Conservation (phyloP, 30 jellyfish, hydroid and myxozoan species). For the Chrysaora quinquecirrha region DNA sequence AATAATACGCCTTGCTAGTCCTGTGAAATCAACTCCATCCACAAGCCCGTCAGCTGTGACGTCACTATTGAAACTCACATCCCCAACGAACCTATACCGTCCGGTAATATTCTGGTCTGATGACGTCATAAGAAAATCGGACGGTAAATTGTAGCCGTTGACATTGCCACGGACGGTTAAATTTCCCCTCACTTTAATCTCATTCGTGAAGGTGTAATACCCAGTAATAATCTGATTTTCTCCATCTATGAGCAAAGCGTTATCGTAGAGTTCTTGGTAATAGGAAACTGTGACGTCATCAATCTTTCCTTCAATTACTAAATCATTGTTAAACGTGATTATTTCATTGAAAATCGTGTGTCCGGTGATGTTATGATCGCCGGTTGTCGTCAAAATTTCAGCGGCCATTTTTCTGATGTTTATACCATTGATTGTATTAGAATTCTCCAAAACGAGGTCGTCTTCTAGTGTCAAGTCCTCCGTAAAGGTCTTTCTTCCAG, state of each 20-base stretch:
- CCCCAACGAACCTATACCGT: neutral
- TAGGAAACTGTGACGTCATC: neutral
- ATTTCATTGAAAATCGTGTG: neutral
- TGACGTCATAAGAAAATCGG: conserved; percentile 21
- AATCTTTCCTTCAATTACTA: neutral
- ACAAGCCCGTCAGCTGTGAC: conserved; percentile 3
- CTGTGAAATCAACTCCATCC: conserved; percentile 15
- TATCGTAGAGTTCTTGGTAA: conserved; percentile 5
- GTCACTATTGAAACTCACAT: conserved; percentile 13
- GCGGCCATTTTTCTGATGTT: neutral
- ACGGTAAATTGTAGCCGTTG: conserved; percentile 54
- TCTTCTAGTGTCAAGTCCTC: neutral
- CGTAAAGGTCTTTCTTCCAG: conserved; percentile 10
- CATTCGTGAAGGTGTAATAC: neutral
- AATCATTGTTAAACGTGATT: neutral
- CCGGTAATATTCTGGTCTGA: conserved; percentile 39
- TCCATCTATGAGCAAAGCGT: conserved; percentile 5
- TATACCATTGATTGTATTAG: conserved; percentile 13
- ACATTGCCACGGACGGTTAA: neutral
- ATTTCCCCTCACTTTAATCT: conserved; percentile 8
- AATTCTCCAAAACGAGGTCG: neutral
- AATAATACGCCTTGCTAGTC: neutral
- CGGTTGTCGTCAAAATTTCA: neutral
- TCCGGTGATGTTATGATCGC: conserved; percentile 25
- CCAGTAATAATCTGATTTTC: conserved; percentile 24